Conservation (phyloP, 2,797 vertebrate genomes). For the Pitangus sulphuratus region DNA sequence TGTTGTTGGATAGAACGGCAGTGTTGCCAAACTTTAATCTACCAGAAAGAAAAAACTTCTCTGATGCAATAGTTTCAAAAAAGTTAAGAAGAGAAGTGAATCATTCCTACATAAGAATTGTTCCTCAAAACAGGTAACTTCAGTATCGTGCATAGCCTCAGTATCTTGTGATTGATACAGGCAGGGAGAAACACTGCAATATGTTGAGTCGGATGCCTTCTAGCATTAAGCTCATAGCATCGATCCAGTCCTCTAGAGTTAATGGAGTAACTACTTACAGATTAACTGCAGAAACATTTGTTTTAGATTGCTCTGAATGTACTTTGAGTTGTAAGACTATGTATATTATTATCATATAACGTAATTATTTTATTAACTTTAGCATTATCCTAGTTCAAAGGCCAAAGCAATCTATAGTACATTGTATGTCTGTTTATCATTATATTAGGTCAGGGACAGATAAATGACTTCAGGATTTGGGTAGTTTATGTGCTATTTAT, state of each 20-base stretch:
- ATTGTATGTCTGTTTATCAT: neutral
- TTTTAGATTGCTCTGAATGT: neutral
- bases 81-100: neutral
- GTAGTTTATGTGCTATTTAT: neutral
- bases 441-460: neutral
- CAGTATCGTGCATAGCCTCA: neutral
- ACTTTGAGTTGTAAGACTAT: neutral
- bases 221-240: neutral
- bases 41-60: neutral
- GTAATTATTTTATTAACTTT: neutral
- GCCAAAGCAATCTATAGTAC: neutral
- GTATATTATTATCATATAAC: neutral
- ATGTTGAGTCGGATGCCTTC: neutral
- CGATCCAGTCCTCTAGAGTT: neutral
- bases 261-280: neutral
- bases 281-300: neutral
- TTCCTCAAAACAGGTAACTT: neutral
- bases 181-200: neutral
- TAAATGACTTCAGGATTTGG: neutral
- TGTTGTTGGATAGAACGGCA: neutral
- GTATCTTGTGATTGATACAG: neutral
- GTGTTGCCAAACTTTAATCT: neutral
- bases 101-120: neutral
- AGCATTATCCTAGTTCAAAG: neutral
- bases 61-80: neutral